Evolutionary conservation across 2,888 invertebrate genomes (phyloP).

Genomic region (Baccha elongata): DNA sequence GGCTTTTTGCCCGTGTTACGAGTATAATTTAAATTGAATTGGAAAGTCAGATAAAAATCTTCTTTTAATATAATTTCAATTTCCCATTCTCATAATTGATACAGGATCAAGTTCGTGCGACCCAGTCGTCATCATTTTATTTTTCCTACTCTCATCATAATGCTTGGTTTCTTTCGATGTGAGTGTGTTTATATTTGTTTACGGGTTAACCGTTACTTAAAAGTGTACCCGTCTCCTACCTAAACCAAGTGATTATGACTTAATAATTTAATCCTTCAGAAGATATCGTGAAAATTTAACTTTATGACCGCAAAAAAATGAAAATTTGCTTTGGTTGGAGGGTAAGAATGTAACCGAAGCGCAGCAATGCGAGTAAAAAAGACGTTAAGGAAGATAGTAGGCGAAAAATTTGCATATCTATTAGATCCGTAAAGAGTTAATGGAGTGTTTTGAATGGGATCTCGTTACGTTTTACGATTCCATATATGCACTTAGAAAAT

Average conservation of each 20-base stretch:
- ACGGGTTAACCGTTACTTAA: conserved; percentile 6
- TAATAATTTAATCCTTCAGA: conserved; percentile 54
- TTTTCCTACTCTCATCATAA: not conserved
- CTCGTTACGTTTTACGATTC: conserved; percentile 11
- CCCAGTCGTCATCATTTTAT: too few relatives aligned
- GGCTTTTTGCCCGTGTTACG: too few relatives aligned
- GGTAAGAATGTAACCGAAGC: not conserved
- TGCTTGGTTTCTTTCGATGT: not conserved
- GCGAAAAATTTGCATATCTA: conserved; percentile 23
- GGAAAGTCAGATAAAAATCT: too few relatives aligned
- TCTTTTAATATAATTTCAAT: too few relatives aligned
- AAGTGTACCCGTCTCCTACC: too few relatives aligned
- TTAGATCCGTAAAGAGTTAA: conserved; percentile 34
- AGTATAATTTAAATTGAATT: too few relatives aligned
- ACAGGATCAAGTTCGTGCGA: too few relatives aligned
- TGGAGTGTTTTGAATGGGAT: conserved; percentile 24
- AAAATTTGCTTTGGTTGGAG: not conserved
- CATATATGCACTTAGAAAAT: conserved; percentile 19
- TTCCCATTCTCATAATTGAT: too few relatives aligned
- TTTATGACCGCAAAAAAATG: conserved; percentile 50
- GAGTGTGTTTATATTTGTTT: conserved; percentile 19
- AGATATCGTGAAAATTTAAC: conserved; percentile 53
- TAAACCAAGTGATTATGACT: conserved; percentile 58
- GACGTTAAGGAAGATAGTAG: conserved; percentile 4
- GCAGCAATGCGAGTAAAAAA: not conserved